These are phyloP conservation scores for Eumeta japonica DNA, from an alignment of 1,140 invertebrate species.

Conservation along the genomic window DNA sequence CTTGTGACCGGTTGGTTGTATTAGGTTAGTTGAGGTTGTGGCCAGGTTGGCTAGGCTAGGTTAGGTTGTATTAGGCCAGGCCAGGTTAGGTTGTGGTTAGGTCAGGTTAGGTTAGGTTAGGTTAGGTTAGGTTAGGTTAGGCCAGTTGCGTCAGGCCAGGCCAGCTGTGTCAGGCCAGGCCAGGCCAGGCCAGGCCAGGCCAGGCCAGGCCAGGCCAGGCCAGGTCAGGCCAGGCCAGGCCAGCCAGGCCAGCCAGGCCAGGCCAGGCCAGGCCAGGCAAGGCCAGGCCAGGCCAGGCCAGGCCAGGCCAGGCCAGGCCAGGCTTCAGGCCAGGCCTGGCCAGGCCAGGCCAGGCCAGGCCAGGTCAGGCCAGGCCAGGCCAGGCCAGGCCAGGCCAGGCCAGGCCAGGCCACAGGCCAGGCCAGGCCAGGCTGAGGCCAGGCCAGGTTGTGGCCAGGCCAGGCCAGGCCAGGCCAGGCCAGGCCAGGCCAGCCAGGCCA, in stretches of 20 bases:
- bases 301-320: background rate
- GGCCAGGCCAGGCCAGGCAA: background rate
- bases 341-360: conserved; percentile 1
- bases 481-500: too few relatives aligned
- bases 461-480: conserved; percentile 1
- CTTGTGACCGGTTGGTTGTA: too few relatives aligned
- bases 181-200: conserved; percentile 1
- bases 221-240: background rate
- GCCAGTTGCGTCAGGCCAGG: background rate
- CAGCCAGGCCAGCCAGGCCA: background rate
- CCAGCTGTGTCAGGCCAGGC: conserved; percentile 1
- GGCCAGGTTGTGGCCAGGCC: conserved; percentile 1
- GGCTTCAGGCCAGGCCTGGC: too few relatives aligned
- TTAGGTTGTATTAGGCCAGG: conserved; percentile 1
- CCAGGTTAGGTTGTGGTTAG: too few relatives aligned
- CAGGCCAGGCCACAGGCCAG: conserved; percentile 1
- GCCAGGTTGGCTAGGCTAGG: conserved; percentile 1
- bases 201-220: conserved; percentile 1
- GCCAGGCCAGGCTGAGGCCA: conserved; percentile 1
- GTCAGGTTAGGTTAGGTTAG: too few relatives aligned
- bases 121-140: too few relatives aligned
- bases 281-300: conserved; percentile 1
- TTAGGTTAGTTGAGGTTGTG: too few relatives aligned
- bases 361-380: conserved; percentile 3
- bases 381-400: conserved; percentile 1